Evolutionary conservation across 2,797 vertebrate genomes (phyloP).

Genomic region (Garrulus glandarius): DNA sequence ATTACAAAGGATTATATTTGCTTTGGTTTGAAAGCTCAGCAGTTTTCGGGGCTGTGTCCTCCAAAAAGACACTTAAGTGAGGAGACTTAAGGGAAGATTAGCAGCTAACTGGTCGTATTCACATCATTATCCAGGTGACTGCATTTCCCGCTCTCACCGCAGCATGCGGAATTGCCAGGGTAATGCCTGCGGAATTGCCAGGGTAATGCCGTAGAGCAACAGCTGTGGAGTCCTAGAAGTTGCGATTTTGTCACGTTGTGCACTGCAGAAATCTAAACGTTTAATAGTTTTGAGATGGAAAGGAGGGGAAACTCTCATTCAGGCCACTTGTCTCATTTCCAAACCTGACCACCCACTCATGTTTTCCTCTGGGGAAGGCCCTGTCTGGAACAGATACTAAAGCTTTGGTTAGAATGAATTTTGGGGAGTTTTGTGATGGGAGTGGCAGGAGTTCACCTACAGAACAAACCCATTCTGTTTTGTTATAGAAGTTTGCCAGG

Average conservation of each 20-base stretch:
- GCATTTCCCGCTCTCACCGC: neutral
- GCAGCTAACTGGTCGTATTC: neutral
- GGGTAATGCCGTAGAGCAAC: neutral
- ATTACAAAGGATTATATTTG: neutral
- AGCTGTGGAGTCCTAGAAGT: neutral
- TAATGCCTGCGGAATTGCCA: neutral
- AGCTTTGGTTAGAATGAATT: conserved; percentile 32
- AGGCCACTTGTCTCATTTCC: neutral
- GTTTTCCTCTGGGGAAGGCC: conserved; percentile 47
- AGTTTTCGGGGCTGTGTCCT: neutral
- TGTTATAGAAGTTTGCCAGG: neutral
- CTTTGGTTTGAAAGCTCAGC: neutral
- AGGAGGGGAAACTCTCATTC: conserved; percentile 2
- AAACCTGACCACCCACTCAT: conserved; percentile 28
- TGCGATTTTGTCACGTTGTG: neutral
- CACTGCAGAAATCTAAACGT: neutral
- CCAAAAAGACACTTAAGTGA: neutral
- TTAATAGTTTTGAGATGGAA: neutral
- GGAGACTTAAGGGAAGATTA: neutral
- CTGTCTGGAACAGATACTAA: conserved; percentile 46
- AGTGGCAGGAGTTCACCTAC: conserved; percentile 29
- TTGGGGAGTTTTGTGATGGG: conserved; percentile 7
- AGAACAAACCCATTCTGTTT: neutral
- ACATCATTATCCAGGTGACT: neutral
- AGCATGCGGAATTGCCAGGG: neutral